These are phyloP conservation scores for Lucinisca nassula DNA, from an alignment of 2,888 invertebrate genomes.

Conservation along the genomic window DNA sequence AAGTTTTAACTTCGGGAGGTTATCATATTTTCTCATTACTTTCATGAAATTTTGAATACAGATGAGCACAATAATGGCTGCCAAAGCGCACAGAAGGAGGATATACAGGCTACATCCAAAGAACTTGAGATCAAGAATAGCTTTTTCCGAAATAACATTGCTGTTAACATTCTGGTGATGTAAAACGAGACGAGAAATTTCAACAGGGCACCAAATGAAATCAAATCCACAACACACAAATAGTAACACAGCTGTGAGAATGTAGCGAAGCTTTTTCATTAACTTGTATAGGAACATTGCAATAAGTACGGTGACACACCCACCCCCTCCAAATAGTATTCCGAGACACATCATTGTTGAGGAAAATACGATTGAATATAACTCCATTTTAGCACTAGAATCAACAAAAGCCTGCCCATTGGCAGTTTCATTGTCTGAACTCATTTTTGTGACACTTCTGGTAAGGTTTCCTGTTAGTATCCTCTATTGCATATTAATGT, in stretches of 20 bases:
- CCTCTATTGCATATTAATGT: background rate
- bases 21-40: constrained; percentile 59
- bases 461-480: background rate
- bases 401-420: background rate
- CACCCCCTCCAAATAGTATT: constrained; percentile 78
- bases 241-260: constrained; percentile 75
- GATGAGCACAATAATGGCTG: constrained; percentile 73
- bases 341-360: constrained; percentile 77
- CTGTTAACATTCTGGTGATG: constrained; percentile 71
- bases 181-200: constrained; percentile 78
- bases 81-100: constrained; percentile 72
- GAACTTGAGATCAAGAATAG: constrained; percentile 69
- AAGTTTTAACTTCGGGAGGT: constrained; percentile 66
- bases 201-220: constrained; percentile 81
- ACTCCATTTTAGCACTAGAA: constrained; percentile 64
- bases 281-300: constrained; percentile 76
- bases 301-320: constrained; percentile 77
- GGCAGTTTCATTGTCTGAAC: background rate
- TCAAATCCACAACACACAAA: constrained; percentile 76
- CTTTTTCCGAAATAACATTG: constrained; percentile 36
- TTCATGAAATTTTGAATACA: constrained; percentile 72
- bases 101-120: constrained; percentile 77
- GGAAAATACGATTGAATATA: constrained; percentile 82
- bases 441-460: background rate
- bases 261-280: constrained; percentile 76